phyloP scores from a whole-genome alignment of 2,888 invertebrate genomes.

The Platerodrilus igneus region DNA sequence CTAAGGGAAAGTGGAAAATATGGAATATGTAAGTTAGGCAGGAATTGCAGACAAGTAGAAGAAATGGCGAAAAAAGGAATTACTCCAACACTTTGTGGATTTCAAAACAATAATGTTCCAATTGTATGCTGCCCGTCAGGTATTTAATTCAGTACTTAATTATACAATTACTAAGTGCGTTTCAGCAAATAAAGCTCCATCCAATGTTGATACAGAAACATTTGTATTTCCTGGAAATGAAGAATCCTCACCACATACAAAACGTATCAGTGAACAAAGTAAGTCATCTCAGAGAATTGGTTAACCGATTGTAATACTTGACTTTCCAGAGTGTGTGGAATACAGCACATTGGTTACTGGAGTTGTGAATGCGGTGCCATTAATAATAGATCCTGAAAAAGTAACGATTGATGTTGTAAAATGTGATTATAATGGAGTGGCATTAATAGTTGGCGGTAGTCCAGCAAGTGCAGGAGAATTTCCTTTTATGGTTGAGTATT shows the following conservation, averaged over 20 bases:
- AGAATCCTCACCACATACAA: constrained; percentile 1
- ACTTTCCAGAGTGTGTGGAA: constrained; percentile 54
- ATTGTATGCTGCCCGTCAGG: constrained; percentile 43
- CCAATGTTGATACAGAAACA: constrained; percentile 7
- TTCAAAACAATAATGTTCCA: constrained; percentile 33
- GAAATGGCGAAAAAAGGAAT: constrained; percentile 37
- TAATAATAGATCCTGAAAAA: constrained; percentile 50
- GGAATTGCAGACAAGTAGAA: constrained; percentile 36
- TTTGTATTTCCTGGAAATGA: constrained; percentile 27
- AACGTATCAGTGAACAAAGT: constrained; percentile 39
- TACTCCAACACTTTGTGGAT: constrained; percentile 38
- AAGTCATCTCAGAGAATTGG: constrained; percentile 18
- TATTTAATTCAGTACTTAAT: constrained; percentile 17
- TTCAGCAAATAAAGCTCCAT: not conserved
- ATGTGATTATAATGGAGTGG: constrained; percentile 51
- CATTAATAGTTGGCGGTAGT: constrained; percentile 56
- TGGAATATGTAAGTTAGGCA: constrained; percentile 36
- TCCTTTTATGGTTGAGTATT: constrained; percentile 56
- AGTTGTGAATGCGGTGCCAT: constrained; percentile 52
- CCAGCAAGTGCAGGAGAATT: constrained; percentile 55
- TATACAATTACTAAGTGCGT: not conserved
- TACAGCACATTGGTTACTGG: constrained; percentile 51
- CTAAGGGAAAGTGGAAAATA: constrained; percentile 27
- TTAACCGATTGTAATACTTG: constrained; percentile 3
- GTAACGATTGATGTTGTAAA: constrained; percentile 50